Base-by-base conservation (phyloP, 2,113 vertebrate species). In the Hemicordylus capensis region DNA sequence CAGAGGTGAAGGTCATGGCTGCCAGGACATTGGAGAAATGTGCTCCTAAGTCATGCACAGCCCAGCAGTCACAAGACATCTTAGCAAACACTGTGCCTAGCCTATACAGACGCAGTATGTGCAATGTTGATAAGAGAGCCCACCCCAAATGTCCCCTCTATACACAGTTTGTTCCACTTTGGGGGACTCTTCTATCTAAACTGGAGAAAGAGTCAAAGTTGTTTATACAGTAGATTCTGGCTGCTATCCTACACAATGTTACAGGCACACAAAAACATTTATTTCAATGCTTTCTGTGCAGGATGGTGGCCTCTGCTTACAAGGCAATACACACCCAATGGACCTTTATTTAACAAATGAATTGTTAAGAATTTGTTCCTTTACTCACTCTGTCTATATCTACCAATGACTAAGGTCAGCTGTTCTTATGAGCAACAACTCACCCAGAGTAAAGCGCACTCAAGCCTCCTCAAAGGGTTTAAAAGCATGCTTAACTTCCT, bases 321-420 rank as follows among this genome's bases (percentile, higher is more conserved):
- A 78, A 26, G 3, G 75, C 64, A 85, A 44, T 80, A 83, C 31
- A 85, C 44, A 63, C 10, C 84, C 80, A 75, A 61, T 22, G 56
- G n/a, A 61, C 51, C 74, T 59, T 46, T 48, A 78, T 64, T 88
- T 79, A 78, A 39, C n/a, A 80, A 61, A 4, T 31, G n/a, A 54
- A 70, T 84, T 61, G 81, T 77, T 58, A 17, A 67, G 31, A 19
- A 58, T 63, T 83, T 37, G 8, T 77, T 46, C 46, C 31, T 51
- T 74, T n/a, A 48, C 87, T 48, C 84, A 83, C 89, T 88, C 86
- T 89, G 75, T 87, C 39, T 17, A 0, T 80, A 26, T 86, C 81
- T 31, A 54, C 74, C 85, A 76, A 72, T 59, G 69, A 61, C 75
- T 77, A 48, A 84, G 31, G 56, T 74, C 88, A 80, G 76, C 67